Base-by-base conservation (phyloP, 2,113 vertebrate species). In the Ictalurus furcatus region DNA sequence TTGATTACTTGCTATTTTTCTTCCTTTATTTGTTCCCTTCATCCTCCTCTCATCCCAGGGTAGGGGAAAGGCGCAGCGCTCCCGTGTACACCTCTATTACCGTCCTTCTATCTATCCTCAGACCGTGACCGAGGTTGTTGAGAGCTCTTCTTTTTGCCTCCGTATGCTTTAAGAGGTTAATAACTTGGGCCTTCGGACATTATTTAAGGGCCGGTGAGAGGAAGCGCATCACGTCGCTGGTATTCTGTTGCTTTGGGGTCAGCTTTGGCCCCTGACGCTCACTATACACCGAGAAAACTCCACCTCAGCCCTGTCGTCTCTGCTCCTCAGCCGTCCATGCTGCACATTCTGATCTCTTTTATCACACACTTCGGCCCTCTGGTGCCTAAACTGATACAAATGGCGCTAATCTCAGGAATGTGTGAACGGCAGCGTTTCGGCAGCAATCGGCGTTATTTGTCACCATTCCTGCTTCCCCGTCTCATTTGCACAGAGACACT, bases 1-100 rank as follows among this genome's bases (percentile, higher is more conserved):
- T 97, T 95, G 97, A 98, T 97, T 96, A 93, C 92, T 92, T 93
- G 94, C 95, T 92, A 96, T 96, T 96, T 94, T 94, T 92, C 92
- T 95, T 96, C 95, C 95, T 96, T 95, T 96, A 93, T 95, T 96
- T 96, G 95, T 94, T 79, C 91, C 87, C 88, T 94, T 94, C 91
- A 91, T 81, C 87, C 84, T 80, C 84, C 89, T 78, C 61, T 91
- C 92, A 92, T 95, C 93, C 93, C 93, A 74, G 89, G 94, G 93
- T 94, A 91, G 92, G 92, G 90, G 90, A 88, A 92, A 85, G 91
- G 91, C 91, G 91, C 94, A 92, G 93, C 92, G 93, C 94, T 90
- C 92, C 90, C 89, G 85, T 92, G 92, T 94, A 93, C 92, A 93
- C 94, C 94, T 94, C 94, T 94, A 94, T 96, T 95, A 95, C 94